phyloP scores from a whole-genome alignment of 2,797 vertebrate species.

The Eidolon dupreanum region DNA sequence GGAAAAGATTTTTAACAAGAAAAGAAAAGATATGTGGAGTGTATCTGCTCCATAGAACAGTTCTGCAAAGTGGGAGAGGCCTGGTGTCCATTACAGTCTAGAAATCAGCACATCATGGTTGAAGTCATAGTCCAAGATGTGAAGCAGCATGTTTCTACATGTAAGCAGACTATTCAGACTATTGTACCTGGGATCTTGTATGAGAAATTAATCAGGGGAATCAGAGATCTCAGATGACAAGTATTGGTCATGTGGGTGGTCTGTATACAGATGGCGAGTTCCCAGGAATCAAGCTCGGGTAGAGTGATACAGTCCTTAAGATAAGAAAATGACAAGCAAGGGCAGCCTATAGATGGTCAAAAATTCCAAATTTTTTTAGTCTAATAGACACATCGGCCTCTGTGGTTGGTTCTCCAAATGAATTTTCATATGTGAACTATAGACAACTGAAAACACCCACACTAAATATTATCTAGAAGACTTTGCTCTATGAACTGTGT shows the following conservation, averaged over 20 bases:
- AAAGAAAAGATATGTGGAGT: background rate
- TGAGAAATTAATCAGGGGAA: background rate
- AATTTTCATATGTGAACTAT: background rate
- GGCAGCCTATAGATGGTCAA: background rate
- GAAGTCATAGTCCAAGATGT: background rate
- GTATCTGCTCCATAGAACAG: background rate
- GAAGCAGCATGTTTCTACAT: background rate
- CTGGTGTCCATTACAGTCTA: background rate
- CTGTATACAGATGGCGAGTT: background rate
- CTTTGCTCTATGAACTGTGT: background rate
- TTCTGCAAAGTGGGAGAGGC: background rate
- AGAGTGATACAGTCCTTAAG: background rate
- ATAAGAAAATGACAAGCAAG: background rate
- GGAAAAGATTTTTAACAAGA: background rate
- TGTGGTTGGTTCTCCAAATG: background rate
- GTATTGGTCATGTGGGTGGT: background rate
- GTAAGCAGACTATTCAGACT: background rate
- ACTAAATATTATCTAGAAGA: background rate
- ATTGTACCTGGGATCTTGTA: background rate
- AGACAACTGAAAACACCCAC: background rate
- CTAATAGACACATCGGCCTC: background rate
- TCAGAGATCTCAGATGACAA: background rate
- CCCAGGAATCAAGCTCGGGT: background rate
- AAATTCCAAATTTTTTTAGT: slow-evolving; percentile 1
- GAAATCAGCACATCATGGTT: background rate